These are phyloP conservation scores for Sebastes aleutianus DNA, from an alignment of 2,797 vertebrate genomes.

Conservation along the genomic window DNA sequence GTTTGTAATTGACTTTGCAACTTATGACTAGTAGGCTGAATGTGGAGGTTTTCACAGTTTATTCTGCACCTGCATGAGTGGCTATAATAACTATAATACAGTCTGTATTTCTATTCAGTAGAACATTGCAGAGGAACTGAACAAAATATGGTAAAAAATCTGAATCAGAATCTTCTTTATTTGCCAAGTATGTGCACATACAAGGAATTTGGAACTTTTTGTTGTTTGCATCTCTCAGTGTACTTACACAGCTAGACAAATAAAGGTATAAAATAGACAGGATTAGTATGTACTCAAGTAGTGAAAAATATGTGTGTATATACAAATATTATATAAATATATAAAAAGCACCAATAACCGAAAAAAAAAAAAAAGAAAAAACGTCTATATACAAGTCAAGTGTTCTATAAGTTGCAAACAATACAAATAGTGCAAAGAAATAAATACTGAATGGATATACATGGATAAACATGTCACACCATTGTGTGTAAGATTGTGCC, in stretches of 20 bases:
- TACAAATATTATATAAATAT: not conserved
- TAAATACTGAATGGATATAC: not conserved
- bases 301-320: no score
- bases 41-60: not conserved
- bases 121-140: not conserved
- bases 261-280: not conserved
- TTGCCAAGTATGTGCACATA: not conserved
- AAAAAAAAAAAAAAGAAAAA: fast-evolving
- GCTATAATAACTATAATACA: not conserved
- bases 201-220: not conserved
- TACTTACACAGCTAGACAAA: not conserved
- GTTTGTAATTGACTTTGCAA: not conserved
- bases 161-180: not conserved
- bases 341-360: not conserved
- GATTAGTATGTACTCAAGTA: no score
- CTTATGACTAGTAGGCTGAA: not conserved
- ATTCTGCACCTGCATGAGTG: not conserved
- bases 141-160: not conserved
- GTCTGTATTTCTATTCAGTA: not conserved
- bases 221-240: not conserved
- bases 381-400: not conserved
- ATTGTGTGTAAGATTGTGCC: not conserved
- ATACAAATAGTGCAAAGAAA: not conserved
- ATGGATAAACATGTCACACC: not conserved
- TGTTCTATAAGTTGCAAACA: not conserved